Conservation (phyloP, 2,797 vertebrate genomes). For the Borostomias antarcticus region DNA sequence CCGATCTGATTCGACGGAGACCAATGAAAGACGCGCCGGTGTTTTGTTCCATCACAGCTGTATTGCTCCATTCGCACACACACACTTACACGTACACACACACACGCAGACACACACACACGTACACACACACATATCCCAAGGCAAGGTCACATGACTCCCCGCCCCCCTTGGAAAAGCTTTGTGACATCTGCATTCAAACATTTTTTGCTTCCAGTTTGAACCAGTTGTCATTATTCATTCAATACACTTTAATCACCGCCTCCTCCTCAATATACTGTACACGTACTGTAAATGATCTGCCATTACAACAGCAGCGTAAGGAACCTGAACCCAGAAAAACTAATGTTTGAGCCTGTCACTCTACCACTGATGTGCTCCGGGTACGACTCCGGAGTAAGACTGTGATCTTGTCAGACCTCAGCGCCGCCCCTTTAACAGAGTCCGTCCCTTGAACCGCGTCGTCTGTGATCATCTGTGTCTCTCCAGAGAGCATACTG, state of each 20-base stretch:
- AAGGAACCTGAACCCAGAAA: no score
- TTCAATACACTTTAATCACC: constrained; percentile 40
- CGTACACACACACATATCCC: constrained; percentile 66
- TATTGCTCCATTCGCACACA: constrained; percentile 76
- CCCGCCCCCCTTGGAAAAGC: constrained; percentile 67
- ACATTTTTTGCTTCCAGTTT: constrained; percentile 72
- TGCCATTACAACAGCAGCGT: no score
- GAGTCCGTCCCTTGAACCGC: not conserved
- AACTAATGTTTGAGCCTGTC: no score
- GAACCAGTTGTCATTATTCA: constrained; percentile 65
- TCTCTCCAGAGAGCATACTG: constrained; percentile 29
- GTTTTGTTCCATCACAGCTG: constrained; percentile 81
- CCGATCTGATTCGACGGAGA: constrained; percentile 68
- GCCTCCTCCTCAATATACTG: not conserved
- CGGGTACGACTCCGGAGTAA: no score
- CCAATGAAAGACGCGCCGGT: constrained; percentile 76
- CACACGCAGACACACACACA: no score
- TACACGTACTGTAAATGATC: no score
- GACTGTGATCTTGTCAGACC: no score
- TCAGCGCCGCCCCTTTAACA: not conserved
- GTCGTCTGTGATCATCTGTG: not conserved
- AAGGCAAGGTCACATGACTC: constrained; percentile 70
- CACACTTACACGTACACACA: no score
- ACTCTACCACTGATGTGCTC: no score
- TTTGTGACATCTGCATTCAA: constrained; percentile 83